phyloP scores from a whole-genome alignment of 1,140 invertebrate genomes.

The Plectrocnemia conspersa region DNA sequence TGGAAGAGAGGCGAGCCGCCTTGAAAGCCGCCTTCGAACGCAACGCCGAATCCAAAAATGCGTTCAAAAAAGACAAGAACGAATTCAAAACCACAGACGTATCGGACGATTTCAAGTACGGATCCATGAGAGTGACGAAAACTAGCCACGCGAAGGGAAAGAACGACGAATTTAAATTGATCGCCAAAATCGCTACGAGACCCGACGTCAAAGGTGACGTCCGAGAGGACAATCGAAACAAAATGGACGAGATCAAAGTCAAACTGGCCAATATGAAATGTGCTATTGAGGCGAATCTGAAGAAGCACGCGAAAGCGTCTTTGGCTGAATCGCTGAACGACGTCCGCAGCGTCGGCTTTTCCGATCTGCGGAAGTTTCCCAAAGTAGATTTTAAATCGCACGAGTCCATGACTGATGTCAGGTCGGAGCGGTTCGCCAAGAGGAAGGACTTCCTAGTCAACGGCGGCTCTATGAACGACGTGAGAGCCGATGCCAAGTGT shows the following conservation, averaged over 20 bases:
- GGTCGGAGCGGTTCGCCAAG: constrained; percentile 11
- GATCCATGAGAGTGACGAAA: constrained; percentile 11
- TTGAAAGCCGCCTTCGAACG: constrained; percentile 31
- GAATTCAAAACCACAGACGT: constrained; percentile 12
- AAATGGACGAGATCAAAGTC: constrained; percentile 7
- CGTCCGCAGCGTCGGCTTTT: neutral
- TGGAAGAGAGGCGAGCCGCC: constrained; percentile 30
- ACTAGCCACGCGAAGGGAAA: constrained; percentile 13
- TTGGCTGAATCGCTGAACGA: neutral
- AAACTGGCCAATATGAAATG: constrained; percentile 8
- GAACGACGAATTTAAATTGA: constrained; percentile 14
- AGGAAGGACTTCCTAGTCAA: constrained; percentile 6
- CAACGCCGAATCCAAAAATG: constrained; percentile 25
- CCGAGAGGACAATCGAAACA: constrained; percentile 15
- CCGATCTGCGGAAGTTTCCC: constrained; percentile 4
- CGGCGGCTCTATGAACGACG: constrained; percentile 17
- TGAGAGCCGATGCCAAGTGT: constrained; percentile 39
- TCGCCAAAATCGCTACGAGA: constrained; percentile 25
- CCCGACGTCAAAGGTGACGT: constrained; percentile 27
- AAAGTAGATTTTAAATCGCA: constrained; percentile 3
- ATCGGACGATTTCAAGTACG: constrained; percentile 5
- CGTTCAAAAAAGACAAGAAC: neutral
- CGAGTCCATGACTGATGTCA: constrained; percentile 19
- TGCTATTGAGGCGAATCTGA: constrained; percentile 1
- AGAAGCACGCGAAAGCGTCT: neutral